Conservation (phyloP, 2,113 vertebrate genomes). For the Sinocyclocheilus anshuiensis region DNA sequence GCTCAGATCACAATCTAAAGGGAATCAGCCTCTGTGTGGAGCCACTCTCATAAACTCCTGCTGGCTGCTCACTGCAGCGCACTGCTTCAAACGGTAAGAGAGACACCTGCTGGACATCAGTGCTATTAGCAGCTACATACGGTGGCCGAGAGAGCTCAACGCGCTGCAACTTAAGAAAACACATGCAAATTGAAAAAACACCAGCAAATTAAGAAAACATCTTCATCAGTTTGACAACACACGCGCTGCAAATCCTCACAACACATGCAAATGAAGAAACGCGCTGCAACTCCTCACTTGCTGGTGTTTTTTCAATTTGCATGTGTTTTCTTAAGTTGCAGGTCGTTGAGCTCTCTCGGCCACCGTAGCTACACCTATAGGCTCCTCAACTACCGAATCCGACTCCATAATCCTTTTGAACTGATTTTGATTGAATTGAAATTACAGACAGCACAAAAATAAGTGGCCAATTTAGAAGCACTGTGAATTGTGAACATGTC, state of each 20-base stretch:
- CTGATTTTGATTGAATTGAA: not conserved
- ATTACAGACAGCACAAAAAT: not conserved
- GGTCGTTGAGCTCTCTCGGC: no score
- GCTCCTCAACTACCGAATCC: not conserved
- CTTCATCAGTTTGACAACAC: no score
- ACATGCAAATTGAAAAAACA: no score
- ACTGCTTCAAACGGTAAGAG: constrained; percentile 86
- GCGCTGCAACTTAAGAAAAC: no score
- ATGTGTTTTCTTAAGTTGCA: no score
- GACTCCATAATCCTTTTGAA: not conserved
- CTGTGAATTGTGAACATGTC: not conserved
- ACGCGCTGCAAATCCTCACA: no score
- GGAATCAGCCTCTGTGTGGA: constrained; percentile 81
- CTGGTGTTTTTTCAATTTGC: no score
- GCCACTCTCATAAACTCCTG: constrained; percentile 87
- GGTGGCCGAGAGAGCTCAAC: no score
- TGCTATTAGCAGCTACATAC: not conserved
- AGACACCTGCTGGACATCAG: constrained; percentile 48
- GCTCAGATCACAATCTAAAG: constrained; percentile 75
- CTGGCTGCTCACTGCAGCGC: constrained; percentile 88
- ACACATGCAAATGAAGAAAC: no score
- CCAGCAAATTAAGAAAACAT: no score
- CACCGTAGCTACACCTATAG: not conserved
- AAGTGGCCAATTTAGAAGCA: not conserved
- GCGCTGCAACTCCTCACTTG: no score